A percentile compares a stretch with the other conserved stretches of the same genome.
These are phyloP conservation scores for Diadumene lineata DNA, from an alignment of 92 coral and sea anemone genomes.

Conservation along the genomic window DNA sequence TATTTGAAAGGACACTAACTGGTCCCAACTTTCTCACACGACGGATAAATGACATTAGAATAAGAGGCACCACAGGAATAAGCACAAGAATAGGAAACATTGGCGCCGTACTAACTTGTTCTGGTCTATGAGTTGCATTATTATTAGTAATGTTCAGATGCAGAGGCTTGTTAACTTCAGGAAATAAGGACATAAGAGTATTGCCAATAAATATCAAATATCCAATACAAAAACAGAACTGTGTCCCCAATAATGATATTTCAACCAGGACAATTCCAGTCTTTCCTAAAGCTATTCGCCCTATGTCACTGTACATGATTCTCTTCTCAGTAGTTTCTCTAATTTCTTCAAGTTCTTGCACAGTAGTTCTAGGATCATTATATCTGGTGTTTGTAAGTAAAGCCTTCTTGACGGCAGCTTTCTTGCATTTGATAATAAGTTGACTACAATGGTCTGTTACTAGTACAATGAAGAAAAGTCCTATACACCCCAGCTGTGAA, in stretches of 20 bases:
- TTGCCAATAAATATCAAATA: conserved; percentile 95
- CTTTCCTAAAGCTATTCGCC: conserved; percentile 79
- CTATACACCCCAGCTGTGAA: conserved; percentile 70
- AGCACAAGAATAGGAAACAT: conserved; percentile 58
- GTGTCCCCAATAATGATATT: conserved; percentile 76
- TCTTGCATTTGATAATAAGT: conserved; percentile 91
- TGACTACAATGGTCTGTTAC: conserved; percentile 96
- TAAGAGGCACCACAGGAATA: conserved; percentile 65
- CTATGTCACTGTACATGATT: conserved; percentile 85
- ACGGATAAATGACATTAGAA: conserved; percentile 78
- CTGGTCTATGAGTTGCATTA: conserved; percentile 4
- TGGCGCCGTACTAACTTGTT: conserved; percentile 44
- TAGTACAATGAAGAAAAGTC: conserved; percentile 65
- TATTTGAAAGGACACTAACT: conserved; percentile 68
- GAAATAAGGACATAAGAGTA: conserved; percentile 77
- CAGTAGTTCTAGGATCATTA: conserved; percentile 42
- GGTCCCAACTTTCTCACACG: conserved; percentile 80
- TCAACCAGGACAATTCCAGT: conserved; percentile 77
- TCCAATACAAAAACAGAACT: conserved; percentile 86
- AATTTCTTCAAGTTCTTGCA: conserved; percentile 31
- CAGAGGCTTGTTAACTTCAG: neutral
- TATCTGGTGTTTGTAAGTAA: conserved; percentile 57
- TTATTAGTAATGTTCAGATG: conserved; percentile 8
- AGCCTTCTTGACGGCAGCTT: conserved; percentile 72
- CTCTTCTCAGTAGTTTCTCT: conserved; percentile 62